Percentiles rank a stretch among this genome's conserved stretches.
Conservation (phyloP, 1,140 invertebrate species). For the Artemia franciscana region DNA sequence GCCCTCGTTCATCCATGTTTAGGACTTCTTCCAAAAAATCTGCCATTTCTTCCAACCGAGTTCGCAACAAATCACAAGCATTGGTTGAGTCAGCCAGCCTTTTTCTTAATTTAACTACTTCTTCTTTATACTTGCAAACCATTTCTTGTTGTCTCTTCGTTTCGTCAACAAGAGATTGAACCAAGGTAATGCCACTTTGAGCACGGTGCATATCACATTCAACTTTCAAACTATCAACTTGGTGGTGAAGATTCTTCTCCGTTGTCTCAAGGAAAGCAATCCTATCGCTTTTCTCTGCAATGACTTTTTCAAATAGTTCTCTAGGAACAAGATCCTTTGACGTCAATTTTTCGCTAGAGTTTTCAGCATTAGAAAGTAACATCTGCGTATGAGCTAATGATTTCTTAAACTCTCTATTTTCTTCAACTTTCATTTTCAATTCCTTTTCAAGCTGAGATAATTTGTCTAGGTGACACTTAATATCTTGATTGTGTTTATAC, state of each 20-base stretch:
- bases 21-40: slow-evolving; percentile 42
- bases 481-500: neutral
- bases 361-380: neutral
- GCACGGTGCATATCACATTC: neutral
- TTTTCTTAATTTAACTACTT: slow-evolving; percentile 12
- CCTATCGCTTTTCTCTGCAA: neutral
- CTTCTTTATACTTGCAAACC: slow-evolving; percentile 12
- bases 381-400: slow-evolving; percentile 13
- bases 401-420: slow-evolving; percentile 24
- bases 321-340: neutral
- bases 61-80: slow-evolving; percentile 33
- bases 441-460: neutral
- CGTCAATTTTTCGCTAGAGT: neutral
- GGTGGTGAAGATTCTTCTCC: neutral
- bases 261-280: neutral
- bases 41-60: slow-evolving; percentile 38
- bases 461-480: neutral
- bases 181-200: neutral
- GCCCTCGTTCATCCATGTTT: slow-evolving; percentile 27
- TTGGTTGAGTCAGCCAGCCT: slow-evolving; percentile 29
- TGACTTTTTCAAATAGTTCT: neutral
- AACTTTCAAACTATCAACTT: slow-evolving; percentile 12
- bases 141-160: neutral
- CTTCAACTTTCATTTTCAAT: slow-evolving; percentile 4
- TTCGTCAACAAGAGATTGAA: neutral